A percentile compares a stretch with the other conserved stretches of the same genome.
Evolutionary conservation across 2,113 vertebrate species (phyloP).

Genomic region (Chiloscyllium plagiosum): DNA sequence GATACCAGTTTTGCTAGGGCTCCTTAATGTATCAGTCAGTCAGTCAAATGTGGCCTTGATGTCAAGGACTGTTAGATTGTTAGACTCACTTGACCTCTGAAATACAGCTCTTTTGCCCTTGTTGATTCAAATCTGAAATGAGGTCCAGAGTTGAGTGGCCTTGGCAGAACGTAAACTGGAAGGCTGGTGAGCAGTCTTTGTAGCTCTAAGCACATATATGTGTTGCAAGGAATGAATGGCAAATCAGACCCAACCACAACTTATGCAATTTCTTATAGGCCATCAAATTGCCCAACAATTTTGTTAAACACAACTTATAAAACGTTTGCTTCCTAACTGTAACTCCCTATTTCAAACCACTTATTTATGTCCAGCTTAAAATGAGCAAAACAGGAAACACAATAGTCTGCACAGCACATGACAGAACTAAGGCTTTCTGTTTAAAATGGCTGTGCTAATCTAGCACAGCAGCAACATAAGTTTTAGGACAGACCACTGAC

Average conservation of each 20-base stretch:
- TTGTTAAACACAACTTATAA: not conserved
- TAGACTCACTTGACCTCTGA: too few species aligned
- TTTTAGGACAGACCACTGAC: not conserved
- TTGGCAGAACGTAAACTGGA: too few species aligned
- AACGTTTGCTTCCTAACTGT: not conserved
- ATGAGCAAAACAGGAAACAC: not conserved
- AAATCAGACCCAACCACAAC: not conserved
- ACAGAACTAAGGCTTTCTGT: not conserved
- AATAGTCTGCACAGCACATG: not conserved
- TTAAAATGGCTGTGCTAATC: not conserved
- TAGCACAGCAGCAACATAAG: not conserved
- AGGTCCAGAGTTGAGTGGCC: too few species aligned
- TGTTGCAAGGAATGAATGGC: not conserved
- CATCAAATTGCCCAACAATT: not conserved
- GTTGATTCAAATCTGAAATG: too few species aligned
- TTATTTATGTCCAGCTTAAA: not conserved
- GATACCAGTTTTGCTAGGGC: too few species aligned
- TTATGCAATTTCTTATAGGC: not conserved
- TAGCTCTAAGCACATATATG: not conserved
- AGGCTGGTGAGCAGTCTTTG: not conserved
- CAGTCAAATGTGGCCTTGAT: too few species aligned
- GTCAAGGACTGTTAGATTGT: too few species aligned
- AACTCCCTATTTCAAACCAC: constrained; percentile 5
- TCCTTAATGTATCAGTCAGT: too few species aligned
- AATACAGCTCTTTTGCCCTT: too few species aligned